Evolutionary conservation across 2,797 vertebrate species (phyloP).

Genomic region (Mallotus villosus): DNA sequence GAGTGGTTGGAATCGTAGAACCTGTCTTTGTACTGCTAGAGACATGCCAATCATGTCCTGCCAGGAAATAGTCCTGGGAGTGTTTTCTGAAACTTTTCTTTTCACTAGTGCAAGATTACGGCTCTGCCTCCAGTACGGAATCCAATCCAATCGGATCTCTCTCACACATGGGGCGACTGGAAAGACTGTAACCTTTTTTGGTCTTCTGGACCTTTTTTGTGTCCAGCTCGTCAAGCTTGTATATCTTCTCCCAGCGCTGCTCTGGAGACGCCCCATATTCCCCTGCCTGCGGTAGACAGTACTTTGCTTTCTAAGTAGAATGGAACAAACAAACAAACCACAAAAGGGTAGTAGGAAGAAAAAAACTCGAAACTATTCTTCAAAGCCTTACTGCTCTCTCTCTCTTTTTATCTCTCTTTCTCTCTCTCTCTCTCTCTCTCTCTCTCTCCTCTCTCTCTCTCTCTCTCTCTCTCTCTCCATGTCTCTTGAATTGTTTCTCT

Average conservation of each 20-base stretch:
- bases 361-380: slow-evolving; percentile 1
- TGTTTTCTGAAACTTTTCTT: background rate
- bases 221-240: background rate
- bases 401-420: background rate
- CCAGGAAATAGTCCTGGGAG: too few relatives aligned
- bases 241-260: background rate
- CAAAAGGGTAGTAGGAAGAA: background rate
- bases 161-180: slow-evolving; percentile 6
- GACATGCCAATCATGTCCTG: background rate
- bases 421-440: background rate
- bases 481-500: background rate
- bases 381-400: slow-evolving; percentile 17
- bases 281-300: slow-evolving; percentile 8
- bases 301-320: slow-evolving; percentile 22
- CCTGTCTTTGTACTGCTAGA: background rate
- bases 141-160: background rate
- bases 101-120: too few relatives aligned
- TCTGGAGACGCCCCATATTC: slow-evolving; percentile 9
- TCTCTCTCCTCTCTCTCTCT: background rate
- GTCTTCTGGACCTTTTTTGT: background rate
- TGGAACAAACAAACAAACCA: slow-evolving; percentile 16
- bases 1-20: background rate
- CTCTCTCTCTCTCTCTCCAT: background rate
- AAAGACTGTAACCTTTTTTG: slow-evolving; percentile 1
- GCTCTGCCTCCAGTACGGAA: too few relatives aligned